Percentiles rank a stretch among this genome's conserved stretches.
Evolutionary conservation across 2,888 invertebrate species (phyloP).

Genomic region (Meta bourneti): DNA sequence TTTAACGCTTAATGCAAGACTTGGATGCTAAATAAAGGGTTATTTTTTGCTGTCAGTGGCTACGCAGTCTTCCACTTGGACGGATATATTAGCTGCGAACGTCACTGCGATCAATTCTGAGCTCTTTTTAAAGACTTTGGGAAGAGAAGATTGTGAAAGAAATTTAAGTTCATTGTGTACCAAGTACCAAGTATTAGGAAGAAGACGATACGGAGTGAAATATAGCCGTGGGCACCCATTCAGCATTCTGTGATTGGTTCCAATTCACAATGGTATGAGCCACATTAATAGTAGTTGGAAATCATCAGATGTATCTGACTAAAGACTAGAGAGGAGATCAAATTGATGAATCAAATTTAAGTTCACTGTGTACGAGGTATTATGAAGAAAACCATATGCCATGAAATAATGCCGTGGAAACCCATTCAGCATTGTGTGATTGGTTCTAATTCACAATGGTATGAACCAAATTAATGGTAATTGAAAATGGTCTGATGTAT

Average conservation of each 20-base stretch:
- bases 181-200: background rate
- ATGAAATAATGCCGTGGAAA: too few species aligned
- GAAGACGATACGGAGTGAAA: background rate
- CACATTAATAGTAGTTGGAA: too few species aligned
- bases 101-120: slow-evolving; percentile 38
- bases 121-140: background rate
- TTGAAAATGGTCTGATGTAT: too few species aligned
- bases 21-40: slow-evolving; percentile 46
- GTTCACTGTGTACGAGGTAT: too few species aligned
- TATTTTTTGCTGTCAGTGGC: slow-evolving; percentile 52
- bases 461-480: background rate
- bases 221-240: too few species aligned
- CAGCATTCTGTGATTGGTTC: too few species aligned
- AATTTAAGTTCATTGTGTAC: slow-evolving; percentile 7
- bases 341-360: too few species aligned
- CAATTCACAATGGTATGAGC: too few species aligned
- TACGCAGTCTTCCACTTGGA: slow-evolving; percentile 29
- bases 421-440: background rate
- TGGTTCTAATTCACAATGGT: background rate
- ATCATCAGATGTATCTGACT: too few species aligned
- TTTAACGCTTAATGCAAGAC: slow-evolving; percentile 69
- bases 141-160: slow-evolving; percentile 2
- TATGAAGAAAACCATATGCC: too few species aligned
- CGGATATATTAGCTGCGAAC: slow-evolving; percentile 22
- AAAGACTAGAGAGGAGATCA: too few species aligned